Evolutionary conservation across 2,797 vertebrate species (phyloP).

Genomic region (Tragelaphus oryx): DNA sequence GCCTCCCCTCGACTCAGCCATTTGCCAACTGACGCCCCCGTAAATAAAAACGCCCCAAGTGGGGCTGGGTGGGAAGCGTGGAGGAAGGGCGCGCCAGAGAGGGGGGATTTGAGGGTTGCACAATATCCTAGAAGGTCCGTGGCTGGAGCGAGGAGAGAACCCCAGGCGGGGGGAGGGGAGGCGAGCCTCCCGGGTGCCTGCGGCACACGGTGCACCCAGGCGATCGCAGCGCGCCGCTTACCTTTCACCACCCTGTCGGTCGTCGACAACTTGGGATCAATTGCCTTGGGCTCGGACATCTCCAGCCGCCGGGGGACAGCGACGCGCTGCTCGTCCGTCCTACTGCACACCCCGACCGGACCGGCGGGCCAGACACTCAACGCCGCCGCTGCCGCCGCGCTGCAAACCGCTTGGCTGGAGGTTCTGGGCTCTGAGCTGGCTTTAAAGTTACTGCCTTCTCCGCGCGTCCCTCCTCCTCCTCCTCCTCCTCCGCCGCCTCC

Average conservation of each 20-base stretch:
- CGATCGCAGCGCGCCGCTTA: slow-evolving; percentile 81
- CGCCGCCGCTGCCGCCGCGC: slow-evolving; percentile 67
- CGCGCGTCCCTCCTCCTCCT: slow-evolving; percentile 54
- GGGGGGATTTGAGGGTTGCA: slow-evolving; percentile 35
- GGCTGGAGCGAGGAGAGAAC: not conserved
- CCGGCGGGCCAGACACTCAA: slow-evolving; percentile 58
- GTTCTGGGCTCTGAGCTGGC: slow-evolving; percentile 61
- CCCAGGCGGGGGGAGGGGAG: slow-evolving; percentile 49
- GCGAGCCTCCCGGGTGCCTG: slow-evolving; percentile 43
- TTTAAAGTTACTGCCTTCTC: slow-evolving; percentile 71
- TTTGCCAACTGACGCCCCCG: slow-evolving; percentile 57
- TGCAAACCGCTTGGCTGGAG: slow-evolving; percentile 62
- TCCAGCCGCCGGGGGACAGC: slow-evolving; percentile 84
- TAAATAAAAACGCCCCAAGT: slow-evolving; percentile 31
- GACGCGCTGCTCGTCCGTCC: slow-evolving; percentile 70
- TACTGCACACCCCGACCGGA: slow-evolving; percentile 62
- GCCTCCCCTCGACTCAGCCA: slow-evolving; percentile 45
- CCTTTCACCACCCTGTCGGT: slow-evolving; percentile 97
- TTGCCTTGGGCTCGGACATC: slow-evolving; percentile 98
- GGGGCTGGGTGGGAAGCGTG: not conserved
- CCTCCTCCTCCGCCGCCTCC: slow-evolving; percentile 35
- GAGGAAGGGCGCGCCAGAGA: not conserved
- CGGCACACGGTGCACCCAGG: slow-evolving; percentile 39
- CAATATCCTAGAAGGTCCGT: slow-evolving; percentile 63
- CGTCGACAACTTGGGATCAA: slow-evolving; percentile 97